A percentile compares a stretch with the other conserved stretches of the same genome.
phyloP scores from a whole-genome alignment of 2,797 vertebrate genomes.

The Rhinatrema bivittatum region DNA sequence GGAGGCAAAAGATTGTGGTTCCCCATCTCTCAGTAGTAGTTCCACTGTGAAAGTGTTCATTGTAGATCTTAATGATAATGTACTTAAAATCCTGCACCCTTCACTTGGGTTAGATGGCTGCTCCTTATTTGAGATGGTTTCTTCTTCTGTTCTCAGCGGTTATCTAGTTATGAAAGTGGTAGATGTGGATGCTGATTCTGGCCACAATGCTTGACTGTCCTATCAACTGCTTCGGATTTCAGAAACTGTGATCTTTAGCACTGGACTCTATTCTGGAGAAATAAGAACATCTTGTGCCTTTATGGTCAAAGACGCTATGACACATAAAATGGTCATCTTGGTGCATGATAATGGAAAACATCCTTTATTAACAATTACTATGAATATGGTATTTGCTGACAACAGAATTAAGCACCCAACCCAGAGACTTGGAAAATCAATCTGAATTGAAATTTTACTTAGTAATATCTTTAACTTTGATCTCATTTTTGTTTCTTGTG shows the following conservation, averaged over 20 bases:
- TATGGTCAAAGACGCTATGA: constrained; percentile 9
- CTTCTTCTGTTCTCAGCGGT: constrained; percentile 31
- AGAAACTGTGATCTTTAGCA: constrained; percentile 14
- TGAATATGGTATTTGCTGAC: constrained; percentile 14
- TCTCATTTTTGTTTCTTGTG: constrained; percentile 5
- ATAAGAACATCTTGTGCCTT: constrained; percentile 9
- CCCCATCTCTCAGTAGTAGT: constrained; percentile 1
- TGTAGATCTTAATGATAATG: constrained; percentile 10
- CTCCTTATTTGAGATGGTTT: constrained; percentile 1
- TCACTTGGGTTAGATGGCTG: not conserved
- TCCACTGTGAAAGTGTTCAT: not conserved
- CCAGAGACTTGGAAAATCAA: constrained; percentile 1
- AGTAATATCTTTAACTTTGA: constrained; percentile 3
- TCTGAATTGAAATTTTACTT: constrained; percentile 4
- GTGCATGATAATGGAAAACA: constrained; percentile 20
- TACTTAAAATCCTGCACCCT: constrained; percentile 9
- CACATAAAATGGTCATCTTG: constrained; percentile 10
- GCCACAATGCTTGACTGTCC: constrained; percentile 31
- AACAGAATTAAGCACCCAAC: constrained; percentile 17
- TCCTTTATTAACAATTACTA: constrained; percentile 6
- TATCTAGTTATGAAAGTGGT: constrained; percentile 55
- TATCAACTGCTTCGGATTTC: constrained; percentile 20
- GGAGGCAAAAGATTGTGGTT: constrained; percentile 4
- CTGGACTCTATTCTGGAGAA: constrained; percentile 18
- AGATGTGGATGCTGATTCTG: constrained; percentile 39